Base-by-base conservation (phyloP, 2,888 invertebrate genomes). In the Melinaea menophilus region DNA sequence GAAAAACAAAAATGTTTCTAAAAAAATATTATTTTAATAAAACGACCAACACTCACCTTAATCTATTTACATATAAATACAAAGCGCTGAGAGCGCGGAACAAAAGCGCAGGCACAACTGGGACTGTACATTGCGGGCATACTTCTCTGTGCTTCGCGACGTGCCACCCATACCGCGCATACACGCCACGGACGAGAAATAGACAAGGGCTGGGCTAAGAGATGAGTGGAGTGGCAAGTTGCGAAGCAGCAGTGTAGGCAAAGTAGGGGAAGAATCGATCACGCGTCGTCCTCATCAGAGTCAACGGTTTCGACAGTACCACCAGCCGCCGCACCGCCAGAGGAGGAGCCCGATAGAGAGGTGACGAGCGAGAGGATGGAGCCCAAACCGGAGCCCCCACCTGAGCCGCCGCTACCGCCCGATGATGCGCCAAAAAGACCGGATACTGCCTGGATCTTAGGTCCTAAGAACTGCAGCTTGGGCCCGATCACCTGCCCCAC, bases 401-500 rank as follows among this genome's bases (percentile, higher is more conserved):
- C 86, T 47, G 93, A 92, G 65, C 92, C 88, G 65, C 92, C 91
- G 66, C 93, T 79, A 59, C 93, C 93, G 64, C 93, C 92, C 33
- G 90, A 85, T 2, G 91, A 62, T 33, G 92, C 93, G 58, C 93
- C 93, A 65, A 92, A 79, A 61, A 92, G 77, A 0, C 92, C 92
- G 59, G 92, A 86, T 78, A 85, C 83, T 70, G 92, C 80, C 80
- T 93, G 92, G 71, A 95, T 88, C 84, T 94, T 93, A 72, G 93
- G 93, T 48, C 94, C 94, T 56, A 95, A 90, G 22, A 94, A 86
- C 72, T 94, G 94, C 59, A 95, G 90, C 75, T 95, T 94, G 31
- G 94, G 93, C 57, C 94, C 93, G 64, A 95, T 92, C 55, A 95
- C 93, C 68, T 94, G 93, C 0, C 94, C 92, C 71, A 95, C 92